These are phyloP conservation scores for Ornithoptera priamus DNA, from an alignment of 2,888 invertebrate species.

Conservation along the genomic window DNA sequence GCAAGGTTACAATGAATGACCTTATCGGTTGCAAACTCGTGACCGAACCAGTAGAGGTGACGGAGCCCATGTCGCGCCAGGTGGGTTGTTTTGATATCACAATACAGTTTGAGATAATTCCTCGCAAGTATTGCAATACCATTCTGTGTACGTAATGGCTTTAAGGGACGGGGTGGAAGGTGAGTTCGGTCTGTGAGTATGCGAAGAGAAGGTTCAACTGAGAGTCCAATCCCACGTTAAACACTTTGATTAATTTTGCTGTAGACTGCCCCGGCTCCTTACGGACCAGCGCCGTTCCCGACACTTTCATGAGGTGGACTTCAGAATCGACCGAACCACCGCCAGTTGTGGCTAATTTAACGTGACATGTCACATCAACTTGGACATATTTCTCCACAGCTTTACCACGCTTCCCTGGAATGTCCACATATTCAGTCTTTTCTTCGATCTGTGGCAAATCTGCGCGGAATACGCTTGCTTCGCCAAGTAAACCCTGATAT, in stretches of 20 bases:
- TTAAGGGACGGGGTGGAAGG: conserved; percentile 81
- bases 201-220: conserved; percentile 84
- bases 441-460: conserved; percentile 84
- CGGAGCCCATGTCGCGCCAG: conserved; percentile 71
- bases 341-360: conserved; percentile 80
- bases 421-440: conserved; percentile 79
- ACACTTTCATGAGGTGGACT: conserved; percentile 83
- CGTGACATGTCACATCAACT: conserved; percentile 84
- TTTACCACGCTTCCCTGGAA: conserved; percentile 66
- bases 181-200: conserved; percentile 82
- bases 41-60: conserved; percentile 66
- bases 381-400: conserved; percentile 83
- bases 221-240: conserved; percentile 85
- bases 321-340: conserved; percentile 79
- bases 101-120: conserved; percentile 41
- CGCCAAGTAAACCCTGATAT: conserved; percentile 78
- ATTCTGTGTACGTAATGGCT: conserved; percentile 48
- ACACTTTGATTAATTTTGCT: conserved; percentile 81
- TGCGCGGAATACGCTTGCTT: conserved; percentile 84
- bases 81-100: conserved; percentile 60
- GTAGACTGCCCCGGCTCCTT: conserved; percentile 79
- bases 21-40: conserved; percentile 62
- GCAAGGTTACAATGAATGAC: conserved; percentile 39
- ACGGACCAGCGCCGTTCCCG: conserved; percentile 82
- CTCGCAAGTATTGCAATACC: conserved; percentile 57